A percentile compares a stretch with the other conserved stretches of the same genome.
These are phyloP conservation scores for Lacerta bilineata DNA, from an alignment of 2,797 vertebrate species.

Conservation along the genomic window DNA sequence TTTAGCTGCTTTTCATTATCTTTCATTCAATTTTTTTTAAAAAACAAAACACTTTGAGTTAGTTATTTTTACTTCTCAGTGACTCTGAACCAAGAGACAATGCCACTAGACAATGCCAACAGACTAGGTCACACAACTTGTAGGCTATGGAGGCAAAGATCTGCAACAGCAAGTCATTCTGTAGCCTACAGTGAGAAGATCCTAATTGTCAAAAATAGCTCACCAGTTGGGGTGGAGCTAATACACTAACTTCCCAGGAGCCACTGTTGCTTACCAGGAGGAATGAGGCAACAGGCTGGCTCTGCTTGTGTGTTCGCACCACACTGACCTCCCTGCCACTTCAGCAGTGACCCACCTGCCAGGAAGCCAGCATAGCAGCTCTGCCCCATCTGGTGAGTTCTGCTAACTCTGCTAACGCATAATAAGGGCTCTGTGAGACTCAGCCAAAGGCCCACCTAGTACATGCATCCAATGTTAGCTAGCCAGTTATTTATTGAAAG, in stretches of 20 bases:
- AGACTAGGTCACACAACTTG: not conserved
- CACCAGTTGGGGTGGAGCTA: no score
- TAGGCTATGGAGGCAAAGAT: not conserved
- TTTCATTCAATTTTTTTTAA: constrained; percentile 1
- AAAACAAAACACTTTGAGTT: not conserved
- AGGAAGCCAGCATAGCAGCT: no score
- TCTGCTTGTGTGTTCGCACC: no score
- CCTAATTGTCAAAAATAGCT: no score
- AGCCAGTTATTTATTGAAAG: no score
- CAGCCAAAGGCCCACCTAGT: not conserved
- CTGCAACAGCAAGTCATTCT: not conserved
- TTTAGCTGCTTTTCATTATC: constrained; percentile 18
- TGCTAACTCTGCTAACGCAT: not conserved
- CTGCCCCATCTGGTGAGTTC: no score
- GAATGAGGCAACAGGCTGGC: no score
- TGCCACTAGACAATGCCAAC: not conserved
- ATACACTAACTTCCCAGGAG: no score
- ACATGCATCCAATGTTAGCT: not conserved
- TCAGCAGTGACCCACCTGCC: no score
- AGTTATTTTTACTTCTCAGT: constrained; percentile 19
- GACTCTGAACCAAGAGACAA: not conserved
- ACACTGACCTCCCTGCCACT: no score
- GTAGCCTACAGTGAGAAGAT: not conserved
- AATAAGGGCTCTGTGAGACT: not conserved
- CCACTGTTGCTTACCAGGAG: no score